Evolutionary conservation across 2,888 invertebrate species (phyloP), one percentile per base, ranked within the genome.

Genomic region (Uropetala carovei): DNA sequence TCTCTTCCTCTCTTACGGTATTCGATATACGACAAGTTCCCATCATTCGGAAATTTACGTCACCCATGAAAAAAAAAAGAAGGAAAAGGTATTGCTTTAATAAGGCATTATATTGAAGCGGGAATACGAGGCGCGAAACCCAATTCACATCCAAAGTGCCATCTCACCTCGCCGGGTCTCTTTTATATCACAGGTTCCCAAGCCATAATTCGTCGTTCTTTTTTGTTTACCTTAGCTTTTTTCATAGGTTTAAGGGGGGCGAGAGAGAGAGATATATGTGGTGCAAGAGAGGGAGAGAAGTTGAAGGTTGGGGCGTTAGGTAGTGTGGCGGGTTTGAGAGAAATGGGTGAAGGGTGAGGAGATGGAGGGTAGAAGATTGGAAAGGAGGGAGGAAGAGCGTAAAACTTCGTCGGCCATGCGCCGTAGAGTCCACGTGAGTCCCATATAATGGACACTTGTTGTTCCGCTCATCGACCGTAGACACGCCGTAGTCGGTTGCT

Each of bases 401-500:
- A 75, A 75, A 75, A 75, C 27, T 75, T 75, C 27, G 7, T 27
- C 11, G 75, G 22, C 75, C 75, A 75, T 75, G 75, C 75, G 75
- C 75, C 22, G 75, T 27, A 13, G 27, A 18, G 27, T 75, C 75
- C 75, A 75, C 75, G 75, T 75, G 75, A 75, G 75, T 75, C 75
- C 27, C 16, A 7, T 13, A 27, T 75, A 75, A 75, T 27, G 75
- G 75, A 75, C 75, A 75, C 75, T 75, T 75, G 75, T 75, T 75
- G 75, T 75, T 75, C 75, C 27, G 22, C 18, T 13, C 75, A 75
- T 75, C 75, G 75, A 75, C 22, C 75, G 68, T 68, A 9, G 68
- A 68, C 68, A 22, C 68, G 22, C 68, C 68, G 22, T 75, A 75
- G 75, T 75, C 75, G 22, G 75, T 27, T 22, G 13, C 75, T 27